Percentiles rank a stretch among this genome's conserved stretches.
These are phyloP conservation scores for Iphiclides podalirius DNA, from an alignment of 2,888 invertebrate genomes.

Conservation along the genomic window DNA sequence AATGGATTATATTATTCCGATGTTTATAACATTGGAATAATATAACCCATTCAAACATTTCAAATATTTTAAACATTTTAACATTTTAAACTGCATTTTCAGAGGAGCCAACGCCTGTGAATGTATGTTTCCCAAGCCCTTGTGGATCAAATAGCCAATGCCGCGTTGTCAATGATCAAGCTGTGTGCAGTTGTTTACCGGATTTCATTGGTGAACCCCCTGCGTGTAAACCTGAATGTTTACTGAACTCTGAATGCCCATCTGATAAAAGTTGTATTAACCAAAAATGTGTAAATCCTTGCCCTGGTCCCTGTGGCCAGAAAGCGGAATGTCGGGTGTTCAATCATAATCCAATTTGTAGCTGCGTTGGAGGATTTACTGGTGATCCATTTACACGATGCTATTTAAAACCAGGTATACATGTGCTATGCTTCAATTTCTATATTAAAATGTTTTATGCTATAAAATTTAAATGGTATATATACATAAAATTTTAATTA, in stretches of 20 bases:
- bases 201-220: slow-evolving; percentile 85
- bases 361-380: slow-evolving; percentile 80
- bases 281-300: slow-evolving; percentile 86
- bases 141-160: slow-evolving; percentile 83
- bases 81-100: slow-evolving; percentile 32
- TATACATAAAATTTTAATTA: too few relatives aligned
- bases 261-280: slow-evolving; percentile 83
- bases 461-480: too few relatives aligned
- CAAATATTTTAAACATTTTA: neutral
- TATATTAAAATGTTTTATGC: too few relatives aligned
- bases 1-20: too few relatives aligned
- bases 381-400: slow-evolving; percentile 86
- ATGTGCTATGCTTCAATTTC: too few relatives aligned
- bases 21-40: too few relatives aligned
- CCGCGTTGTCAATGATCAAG: slow-evolving; percentile 77
- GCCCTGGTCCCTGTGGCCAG: slow-evolving; percentile 85
- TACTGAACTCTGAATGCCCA: slow-evolving; percentile 83
- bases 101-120: slow-evolving; percentile 66
- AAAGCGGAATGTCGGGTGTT: slow-evolving; percentile 85
- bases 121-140: slow-evolving; percentile 79
- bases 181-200: slow-evolving; percentile 85
- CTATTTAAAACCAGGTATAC: slow-evolving; percentile 75
- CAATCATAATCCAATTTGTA: slow-evolving; percentile 86
- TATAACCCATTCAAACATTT: too few relatives aligned
- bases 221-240: slow-evolving; percentile 84